Base-by-base conservation (phyloP, 1,140 invertebrate genomes). In the Calliphora vicina region DNA sequence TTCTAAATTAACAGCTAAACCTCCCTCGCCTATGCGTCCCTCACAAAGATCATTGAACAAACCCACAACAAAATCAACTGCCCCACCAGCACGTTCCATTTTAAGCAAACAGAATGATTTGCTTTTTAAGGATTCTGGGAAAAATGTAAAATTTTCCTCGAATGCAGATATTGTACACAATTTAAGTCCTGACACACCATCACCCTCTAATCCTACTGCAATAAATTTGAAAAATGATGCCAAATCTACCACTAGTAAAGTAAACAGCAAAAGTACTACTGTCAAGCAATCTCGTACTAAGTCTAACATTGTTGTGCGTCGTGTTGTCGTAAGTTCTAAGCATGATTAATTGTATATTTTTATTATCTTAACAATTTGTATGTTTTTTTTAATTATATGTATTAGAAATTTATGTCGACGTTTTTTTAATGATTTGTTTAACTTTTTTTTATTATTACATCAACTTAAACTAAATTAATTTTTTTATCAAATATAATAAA, bases 281-380 rank as follows among this genome's bases (percentile, higher is more conserved):
- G 45, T 78, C 8, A 84, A 84, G 20, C 80, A 84, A 74, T n/a
- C 76, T 17, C 81, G 81, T 71, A 67, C 61, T 20, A 81, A 80
- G 15, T 87, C 85, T 9, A 87, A 86, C 72, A 76, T 84, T 25
- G 83, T 89, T 3, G 86, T 89, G 0, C 73, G 87, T 4, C 88
- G 84, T 45, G 85, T 89, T 80, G 80, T 89, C 10, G 84, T 89
- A n/a, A 81, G 86, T 27, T 81, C 83, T 72, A 81, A 81, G 26
- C 83, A 78, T 78, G 74, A 78, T 43, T 45, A n/a, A 76, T 42
- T 50, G n/a, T n/a, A n/a, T n/a, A n/a, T n/a, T 50, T 1, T 17
- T 12, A 27, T 45, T 23, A 23, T 67, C 25, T 25, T 67, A 9
- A 17, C 9, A 25, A 67, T 25, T 57, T n/a, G 15, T 17, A 57